Base-by-base conservation (phyloP, 2,113 vertebrate genomes). In the Eudyptes chrysolophus region DNA sequence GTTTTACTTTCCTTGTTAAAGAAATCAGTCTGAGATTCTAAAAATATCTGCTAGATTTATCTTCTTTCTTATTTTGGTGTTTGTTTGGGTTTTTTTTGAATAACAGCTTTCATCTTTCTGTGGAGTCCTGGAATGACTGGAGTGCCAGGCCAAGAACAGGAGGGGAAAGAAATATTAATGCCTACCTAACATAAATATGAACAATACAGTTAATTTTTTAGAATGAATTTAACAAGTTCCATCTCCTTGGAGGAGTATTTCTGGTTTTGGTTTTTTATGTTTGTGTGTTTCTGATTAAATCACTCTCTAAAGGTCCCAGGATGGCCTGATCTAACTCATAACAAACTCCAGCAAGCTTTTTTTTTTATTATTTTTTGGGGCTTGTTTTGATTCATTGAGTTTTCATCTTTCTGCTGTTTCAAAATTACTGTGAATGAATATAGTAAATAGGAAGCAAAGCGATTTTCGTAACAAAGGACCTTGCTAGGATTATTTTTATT, bases 361-460 rank as follows among this genome's bases (percentile, higher is more conserved):
- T 25, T 25, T n/a, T 15, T 20, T 4, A 42, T 42, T 27, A 2
- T 9, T 2, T 30, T 38, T 4, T 4, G 12, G 5, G 8, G 5
- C 13, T 74, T 77, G 9, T 51, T 77, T 83, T 44, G 8, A 52
- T 75, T 69, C 2, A 46, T 11, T 69, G 15, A 72, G 4, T 77
- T 94, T 80, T 77, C 13, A 11, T 89, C 29, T 65, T 84, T 90
- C 61, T 62, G 9, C 5, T 74, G 7, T 65, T 71, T 84, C 40
- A 94, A 60, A 75, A 78, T 78, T 44, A 44, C 9, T 65, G 34
- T 81, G 44, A 81, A 61, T 69, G 13, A 89, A 64, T 64, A 55
- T 25, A 52, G 48, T 34, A 62, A 76, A 64, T 22, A 61, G 10
- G 20, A 78, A 77, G 6, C 22, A 74, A 65, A 27, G 10, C 2